Evolutionary conservation across 2,113 vertebrate species (phyloP).

Genomic region (Propithecus coquereli): DNA sequence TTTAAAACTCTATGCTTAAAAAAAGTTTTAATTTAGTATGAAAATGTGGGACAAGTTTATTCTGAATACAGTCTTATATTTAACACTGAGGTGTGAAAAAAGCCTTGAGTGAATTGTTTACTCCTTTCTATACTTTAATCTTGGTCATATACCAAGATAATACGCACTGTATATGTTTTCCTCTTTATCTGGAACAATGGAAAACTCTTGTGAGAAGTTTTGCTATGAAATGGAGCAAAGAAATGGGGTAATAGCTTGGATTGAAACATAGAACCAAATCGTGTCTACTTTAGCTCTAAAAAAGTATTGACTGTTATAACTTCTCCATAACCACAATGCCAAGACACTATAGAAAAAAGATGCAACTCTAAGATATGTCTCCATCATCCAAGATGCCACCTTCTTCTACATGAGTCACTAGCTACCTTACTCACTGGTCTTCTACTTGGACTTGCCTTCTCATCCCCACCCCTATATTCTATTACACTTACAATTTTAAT

Average conservation of each 20-base stretch:
- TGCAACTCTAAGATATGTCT: not conserved
- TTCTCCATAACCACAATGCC: not conserved
- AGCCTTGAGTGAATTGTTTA: not conserved
- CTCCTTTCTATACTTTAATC: not conserved
- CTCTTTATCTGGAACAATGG: not conserved
- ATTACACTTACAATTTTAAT: not conserved
- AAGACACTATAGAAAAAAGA: not conserved
- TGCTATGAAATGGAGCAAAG: not conserved
- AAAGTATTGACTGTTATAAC: not conserved
- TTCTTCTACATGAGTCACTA: too few species aligned
- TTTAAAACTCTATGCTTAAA: not conserved
- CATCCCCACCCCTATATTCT: not conserved
- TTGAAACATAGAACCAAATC: not conserved
- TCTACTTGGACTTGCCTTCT: not conserved
- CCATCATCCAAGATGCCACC: not conserved
- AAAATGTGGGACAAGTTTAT: not conserved
- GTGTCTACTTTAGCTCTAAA: not conserved
- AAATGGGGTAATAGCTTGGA: not conserved
- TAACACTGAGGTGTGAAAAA: not conserved
- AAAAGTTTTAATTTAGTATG: not conserved
- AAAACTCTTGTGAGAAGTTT: not conserved
- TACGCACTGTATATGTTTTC: not conserved
- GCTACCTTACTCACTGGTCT: not conserved
- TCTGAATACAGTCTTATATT: not conserved
- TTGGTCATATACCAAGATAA: not conserved